Evolutionary conservation across 2,888 invertebrate species (phyloP).

Genomic region (Synanthedon vespiformis): DNA sequence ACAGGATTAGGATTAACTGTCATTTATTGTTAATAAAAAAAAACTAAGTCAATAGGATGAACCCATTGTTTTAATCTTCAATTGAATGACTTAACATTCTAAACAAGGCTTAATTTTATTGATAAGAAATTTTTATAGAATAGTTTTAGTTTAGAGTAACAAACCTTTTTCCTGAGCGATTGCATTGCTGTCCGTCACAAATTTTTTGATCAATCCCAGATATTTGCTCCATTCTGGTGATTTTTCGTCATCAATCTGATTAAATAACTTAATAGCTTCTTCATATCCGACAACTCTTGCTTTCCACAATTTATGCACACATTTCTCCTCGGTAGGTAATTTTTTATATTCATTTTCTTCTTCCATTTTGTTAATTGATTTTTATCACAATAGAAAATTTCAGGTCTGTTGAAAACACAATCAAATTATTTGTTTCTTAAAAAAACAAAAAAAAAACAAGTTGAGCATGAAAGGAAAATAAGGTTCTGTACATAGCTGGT

Average conservation of each 20-base stretch:
- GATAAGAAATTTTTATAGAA: too few relatives aligned
- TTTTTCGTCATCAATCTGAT: constrained; percentile 91
- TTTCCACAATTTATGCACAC: constrained; percentile 96
- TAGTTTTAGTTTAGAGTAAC: background rate
- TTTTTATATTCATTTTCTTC: constrained; percentile 91
- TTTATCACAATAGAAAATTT: constrained; percentile 16
- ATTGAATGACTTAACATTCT: too few relatives aligned
- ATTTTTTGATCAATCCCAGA: constrained; percentile 91
- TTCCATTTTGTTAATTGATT: constrained; percentile 69
- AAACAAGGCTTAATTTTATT: too few relatives aligned
- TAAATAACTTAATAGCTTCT: constrained; percentile 90
- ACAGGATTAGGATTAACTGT: too few relatives aligned
- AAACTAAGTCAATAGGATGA: too few relatives aligned
- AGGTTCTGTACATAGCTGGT: constrained; percentile 21
- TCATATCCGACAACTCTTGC: constrained; percentile 95
- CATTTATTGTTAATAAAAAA: too few relatives aligned
- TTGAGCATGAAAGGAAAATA: constrained; percentile 40
- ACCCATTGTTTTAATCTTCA: too few relatives aligned
- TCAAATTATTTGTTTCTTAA: background rate
- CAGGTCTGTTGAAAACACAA: constrained; percentile 1
- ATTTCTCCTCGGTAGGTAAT: constrained; percentile 89
- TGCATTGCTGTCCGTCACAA: constrained; percentile 94
- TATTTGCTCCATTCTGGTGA: constrained; percentile 94
- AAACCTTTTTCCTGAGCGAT: constrained; percentile 94
- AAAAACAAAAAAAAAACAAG: constrained; percentile 41